Conservation (phyloP, 2,888 invertebrate genomes). For the Melieria crassipennis region DNA sequence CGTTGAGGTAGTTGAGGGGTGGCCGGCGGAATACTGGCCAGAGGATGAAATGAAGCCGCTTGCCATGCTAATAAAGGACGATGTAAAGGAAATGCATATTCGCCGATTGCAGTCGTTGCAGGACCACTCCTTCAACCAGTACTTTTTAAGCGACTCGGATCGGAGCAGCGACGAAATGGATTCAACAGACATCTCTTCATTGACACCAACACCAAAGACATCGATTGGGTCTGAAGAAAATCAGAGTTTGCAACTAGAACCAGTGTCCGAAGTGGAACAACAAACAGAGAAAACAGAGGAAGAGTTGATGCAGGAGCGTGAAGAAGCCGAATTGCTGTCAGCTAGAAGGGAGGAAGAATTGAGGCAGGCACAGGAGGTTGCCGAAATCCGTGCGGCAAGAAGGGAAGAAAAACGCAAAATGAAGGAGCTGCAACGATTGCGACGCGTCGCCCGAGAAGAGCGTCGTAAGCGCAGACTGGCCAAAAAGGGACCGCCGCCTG, state of each 20-base stretch:
- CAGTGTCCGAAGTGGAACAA: not conserved
- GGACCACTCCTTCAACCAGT: slow-evolving; percentile 48
- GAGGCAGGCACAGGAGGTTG: not conserved
- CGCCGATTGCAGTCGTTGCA: slow-evolving; percentile 51
- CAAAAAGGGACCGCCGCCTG: slow-evolving; percentile 30
- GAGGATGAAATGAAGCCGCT: slow-evolving; percentile 49
- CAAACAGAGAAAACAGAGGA: slow-evolving; percentile 26
- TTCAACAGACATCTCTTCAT: slow-evolving; percentile 42
- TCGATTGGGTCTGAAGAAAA: slow-evolving; percentile 10
- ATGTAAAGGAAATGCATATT: slow-evolving; percentile 52
- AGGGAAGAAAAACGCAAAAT: slow-evolving; percentile 12
- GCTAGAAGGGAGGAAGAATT: slow-evolving; percentile 13
- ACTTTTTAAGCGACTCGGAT: slow-evolving; percentile 41
- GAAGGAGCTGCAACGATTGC: slow-evolving; percentile 27
- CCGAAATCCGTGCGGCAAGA: slow-evolving; percentile 10
- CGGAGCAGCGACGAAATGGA: slow-evolving; percentile 40
- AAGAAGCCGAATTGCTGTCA: slow-evolving; percentile 1
- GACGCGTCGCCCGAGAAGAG: slow-evolving; percentile 7
- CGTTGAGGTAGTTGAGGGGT: slow-evolving; percentile 54
- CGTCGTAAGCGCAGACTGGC: slow-evolving; percentile 14
- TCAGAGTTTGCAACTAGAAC: slow-evolving; percentile 9
- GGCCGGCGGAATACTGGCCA: slow-evolving; percentile 53
- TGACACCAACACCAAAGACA: slow-evolving; percentile 35
- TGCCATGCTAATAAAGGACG: slow-evolving; percentile 46
- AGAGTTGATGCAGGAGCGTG: slow-evolving; percentile 36